Evolutionary conservation across 2,888 invertebrate genomes (phyloP).

Genomic region (Sympetrum striolatum): DNA sequence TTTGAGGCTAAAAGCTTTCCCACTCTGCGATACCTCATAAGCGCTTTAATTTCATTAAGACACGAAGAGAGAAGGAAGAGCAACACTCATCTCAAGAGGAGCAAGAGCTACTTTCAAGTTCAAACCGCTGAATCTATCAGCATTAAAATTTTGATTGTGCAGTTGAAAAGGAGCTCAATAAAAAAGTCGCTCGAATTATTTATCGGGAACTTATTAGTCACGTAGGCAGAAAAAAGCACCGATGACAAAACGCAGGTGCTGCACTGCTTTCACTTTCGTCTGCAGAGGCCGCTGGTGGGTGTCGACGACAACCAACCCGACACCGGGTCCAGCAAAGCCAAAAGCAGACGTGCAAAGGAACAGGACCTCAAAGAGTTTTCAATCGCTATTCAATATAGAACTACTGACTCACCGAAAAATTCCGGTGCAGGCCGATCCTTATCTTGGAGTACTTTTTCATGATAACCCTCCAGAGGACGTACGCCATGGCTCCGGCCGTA

Average conservation of each 20-base stretch:
- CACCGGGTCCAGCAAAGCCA: background rate
- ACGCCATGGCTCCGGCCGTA: constrained; percentile 60
- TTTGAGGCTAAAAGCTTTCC: too few relatives aligned
- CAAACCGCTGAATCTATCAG: too few relatives aligned
- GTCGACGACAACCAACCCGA: background rate
- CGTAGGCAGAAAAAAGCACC: background rate
- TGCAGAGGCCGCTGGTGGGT: background rate
- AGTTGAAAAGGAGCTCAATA: too few relatives aligned
- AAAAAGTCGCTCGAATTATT: too few relatives aligned
- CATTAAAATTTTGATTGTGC: too few relatives aligned
- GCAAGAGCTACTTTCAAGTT: too few relatives aligned
- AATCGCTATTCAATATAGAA: background rate
- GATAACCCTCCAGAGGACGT: constrained; percentile 67
- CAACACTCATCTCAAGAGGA: too few relatives aligned
- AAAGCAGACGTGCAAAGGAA: background rate
- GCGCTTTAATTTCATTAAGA: too few relatives aligned
- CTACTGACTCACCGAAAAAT: constrained; percentile 13
- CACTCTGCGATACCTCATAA: too few relatives aligned
- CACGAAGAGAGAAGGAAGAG: too few relatives aligned
- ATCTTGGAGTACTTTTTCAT: constrained; percentile 69
- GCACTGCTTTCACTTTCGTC: background rate
- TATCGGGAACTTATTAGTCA: too few relatives aligned
- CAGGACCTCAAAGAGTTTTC: too few relatives aligned
- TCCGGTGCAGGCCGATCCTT: constrained; percentile 60
- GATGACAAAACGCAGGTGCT: background rate